Evolutionary conservation across 2,888 invertebrate genomes (phyloP).

Genomic region (Zeuzera pyrina): DNA sequence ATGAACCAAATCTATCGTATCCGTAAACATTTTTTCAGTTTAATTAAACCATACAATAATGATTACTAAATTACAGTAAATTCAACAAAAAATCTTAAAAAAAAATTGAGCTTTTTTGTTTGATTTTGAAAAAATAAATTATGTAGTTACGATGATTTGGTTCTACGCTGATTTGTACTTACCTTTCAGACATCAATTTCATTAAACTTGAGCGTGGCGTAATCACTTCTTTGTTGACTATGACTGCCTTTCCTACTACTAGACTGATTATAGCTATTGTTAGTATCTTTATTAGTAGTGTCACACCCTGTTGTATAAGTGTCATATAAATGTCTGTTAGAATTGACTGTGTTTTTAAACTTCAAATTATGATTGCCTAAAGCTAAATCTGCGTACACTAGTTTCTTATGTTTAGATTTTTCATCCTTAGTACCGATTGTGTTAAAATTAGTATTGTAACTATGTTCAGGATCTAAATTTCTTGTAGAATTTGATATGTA

Average conservation of each 20-base stretch:
- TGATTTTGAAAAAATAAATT: no score
- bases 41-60: no score
- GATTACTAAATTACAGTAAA: no score
- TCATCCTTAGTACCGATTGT: slow-evolving; percentile 55
- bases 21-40: no score
- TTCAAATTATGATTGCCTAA: slow-evolving; percentile 72
- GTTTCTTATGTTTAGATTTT: slow-evolving; percentile 61
- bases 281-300: slow-evolving; percentile 53
- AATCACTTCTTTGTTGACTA: slow-evolving; percentile 53
- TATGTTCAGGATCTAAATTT: slow-evolving; percentile 45
- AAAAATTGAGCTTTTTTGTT: no score
- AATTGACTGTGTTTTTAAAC: slow-evolving; percentile 72
- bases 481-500: slow-evolving; percentile 67
- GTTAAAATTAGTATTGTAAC: slow-evolving; percentile 44
- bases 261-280: slow-evolving; percentile 46
- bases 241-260: slow-evolving; percentile 41
- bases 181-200: slow-evolving; percentile 70
- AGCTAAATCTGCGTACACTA: slow-evolving; percentile 69
- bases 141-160: no score
- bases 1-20: no score
- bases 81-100: no score
- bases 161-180: no score
- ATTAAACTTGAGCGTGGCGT: slow-evolving; percentile 67
- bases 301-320: slow-evolving; percentile 65
- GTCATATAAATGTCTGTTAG: slow-evolving; percentile 69